phyloP scores from a whole-genome alignment of 1,140 invertebrate species.

The Papilio polyxenes region DNA sequence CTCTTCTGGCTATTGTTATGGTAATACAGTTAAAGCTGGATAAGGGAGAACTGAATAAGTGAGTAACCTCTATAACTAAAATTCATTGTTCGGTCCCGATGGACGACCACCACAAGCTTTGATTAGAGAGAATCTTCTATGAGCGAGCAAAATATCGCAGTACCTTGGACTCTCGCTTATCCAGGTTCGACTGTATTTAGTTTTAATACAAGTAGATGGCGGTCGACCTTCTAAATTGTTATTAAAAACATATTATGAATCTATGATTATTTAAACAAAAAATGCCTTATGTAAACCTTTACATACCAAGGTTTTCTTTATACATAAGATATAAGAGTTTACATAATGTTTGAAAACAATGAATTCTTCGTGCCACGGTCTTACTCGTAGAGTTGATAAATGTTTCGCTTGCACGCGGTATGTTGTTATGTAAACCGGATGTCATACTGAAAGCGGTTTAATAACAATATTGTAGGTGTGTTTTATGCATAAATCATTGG shows the following conservation, averaged over 20 bases:
- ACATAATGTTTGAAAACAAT: conserved; percentile 14
- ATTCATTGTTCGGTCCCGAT: too few species aligned
- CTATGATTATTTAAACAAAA: too few species aligned
- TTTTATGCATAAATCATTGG: background rate
- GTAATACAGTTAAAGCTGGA: too few species aligned
- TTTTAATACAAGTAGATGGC: background rate
- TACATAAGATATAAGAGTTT: background rate
- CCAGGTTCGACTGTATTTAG: background rate
- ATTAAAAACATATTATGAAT: too few species aligned
- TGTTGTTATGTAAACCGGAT: conserved; percentile 24
- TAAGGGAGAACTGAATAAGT: too few species aligned
- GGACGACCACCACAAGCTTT: too few species aligned
- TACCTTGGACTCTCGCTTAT: too few species aligned
- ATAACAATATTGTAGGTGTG: background rate
- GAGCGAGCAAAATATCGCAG: too few species aligned
- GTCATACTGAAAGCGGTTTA: conserved; percentile 4
- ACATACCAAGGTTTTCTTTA: background rate
- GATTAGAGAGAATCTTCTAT: too few species aligned
- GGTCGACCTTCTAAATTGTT: too few species aligned
- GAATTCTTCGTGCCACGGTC: background rate
- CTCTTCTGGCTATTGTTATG: background rate
- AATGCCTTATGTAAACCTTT: too few species aligned
- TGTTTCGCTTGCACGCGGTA: background rate
- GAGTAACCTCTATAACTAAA: too few species aligned
- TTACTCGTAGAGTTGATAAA: background rate